A percentile compares a stretch with the other conserved stretches of the same genome.
phyloP scores from a whole-genome alignment of 2,888 invertebrate genomes.

The Acleris laterana region DNA sequence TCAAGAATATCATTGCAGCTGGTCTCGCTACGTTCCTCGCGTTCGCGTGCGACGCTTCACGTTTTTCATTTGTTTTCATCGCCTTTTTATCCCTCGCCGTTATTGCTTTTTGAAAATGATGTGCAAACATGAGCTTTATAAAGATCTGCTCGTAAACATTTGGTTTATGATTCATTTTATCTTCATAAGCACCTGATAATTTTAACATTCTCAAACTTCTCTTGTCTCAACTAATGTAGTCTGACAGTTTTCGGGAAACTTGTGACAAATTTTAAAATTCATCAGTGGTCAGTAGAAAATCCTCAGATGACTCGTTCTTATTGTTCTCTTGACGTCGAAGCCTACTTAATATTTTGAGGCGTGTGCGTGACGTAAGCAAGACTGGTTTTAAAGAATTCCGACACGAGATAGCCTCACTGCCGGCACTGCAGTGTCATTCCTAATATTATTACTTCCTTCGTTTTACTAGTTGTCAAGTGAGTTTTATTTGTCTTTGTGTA shows the following conservation, averaged over 20 bases:
- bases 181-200: too few relatives aligned
- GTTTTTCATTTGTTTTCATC: slow-evolving; percentile 23
- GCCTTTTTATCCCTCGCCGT: neutral
- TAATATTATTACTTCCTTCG: neutral
- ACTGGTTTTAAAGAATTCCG: slow-evolving; percentile 34
- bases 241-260: too few relatives aligned
- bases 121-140: neutral
- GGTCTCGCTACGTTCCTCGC: too few relatives aligned
- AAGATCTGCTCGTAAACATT: neutral
- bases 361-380: slow-evolving; percentile 27
- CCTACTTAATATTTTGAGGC: slow-evolving; percentile 34
- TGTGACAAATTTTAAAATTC: slow-evolving; percentile 4
- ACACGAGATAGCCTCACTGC: slow-evolving; percentile 11
- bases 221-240: too few relatives aligned
- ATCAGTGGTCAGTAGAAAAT: neutral
- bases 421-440: slow-evolving; percentile 6
- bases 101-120: slow-evolving; percentile 2
- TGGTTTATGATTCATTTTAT: too few relatives aligned
- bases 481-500: neutral
- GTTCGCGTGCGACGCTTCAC: slow-evolving; percentile 14
- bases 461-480: neutral
- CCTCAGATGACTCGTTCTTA: slow-evolving; percentile 4
- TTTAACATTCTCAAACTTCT: too few relatives aligned
- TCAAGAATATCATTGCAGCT: too few relatives aligned
- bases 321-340: slow-evolving; percentile 8